These are phyloP conservation scores for Botia almorhae DNA, from an alignment of 2,797 vertebrate genomes.

Conservation along the genomic window DNA sequence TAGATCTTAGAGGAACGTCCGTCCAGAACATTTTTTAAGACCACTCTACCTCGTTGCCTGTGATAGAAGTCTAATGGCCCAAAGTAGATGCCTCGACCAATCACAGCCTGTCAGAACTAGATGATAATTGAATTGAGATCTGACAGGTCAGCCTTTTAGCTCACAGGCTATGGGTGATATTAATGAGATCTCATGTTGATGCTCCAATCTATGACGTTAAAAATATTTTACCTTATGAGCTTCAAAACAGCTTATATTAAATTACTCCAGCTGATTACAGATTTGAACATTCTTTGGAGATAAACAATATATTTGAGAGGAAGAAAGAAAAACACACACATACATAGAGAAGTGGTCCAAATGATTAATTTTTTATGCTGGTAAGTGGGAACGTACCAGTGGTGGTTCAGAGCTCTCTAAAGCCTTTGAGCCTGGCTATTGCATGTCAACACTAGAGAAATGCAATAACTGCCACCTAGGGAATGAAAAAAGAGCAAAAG, in stretches of 20 bases:
- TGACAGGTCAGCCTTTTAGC: constrained; percentile 49
- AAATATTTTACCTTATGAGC: neutral
- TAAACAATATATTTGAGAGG: neutral
- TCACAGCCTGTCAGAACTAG: constrained; percentile 39
- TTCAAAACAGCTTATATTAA: neutral
- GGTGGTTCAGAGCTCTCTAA: constrained; percentile 46
- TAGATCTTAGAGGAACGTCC: constrained; percentile 45
- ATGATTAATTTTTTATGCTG: constrained; percentile 70
- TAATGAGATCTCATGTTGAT: constrained; percentile 35
- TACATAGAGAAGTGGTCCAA: constrained; percentile 21
- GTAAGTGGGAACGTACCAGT: constrained; percentile 57
- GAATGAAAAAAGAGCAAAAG: constrained; percentile 46
- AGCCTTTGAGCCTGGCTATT: constrained; percentile 57
- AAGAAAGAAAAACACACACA: constrained; percentile 17
- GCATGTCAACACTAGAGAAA: constrained; percentile 67
- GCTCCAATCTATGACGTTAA: neutral
- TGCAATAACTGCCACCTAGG: constrained; percentile 70
- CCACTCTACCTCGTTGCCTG: neutral
- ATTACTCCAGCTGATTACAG: neutral
- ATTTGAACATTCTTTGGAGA: neutral
- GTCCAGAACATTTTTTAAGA: constrained; percentile 38
- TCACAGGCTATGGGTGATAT: constrained; percentile 35
- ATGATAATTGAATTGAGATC: constrained; percentile 29
- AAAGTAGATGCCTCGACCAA: constrained; percentile 26
- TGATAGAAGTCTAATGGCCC: constrained; percentile 48